These are phyloP conservation scores for Carlito syrichta DNA, from an alignment of 2,113 vertebrate species.

Conservation along the genomic window DNA sequence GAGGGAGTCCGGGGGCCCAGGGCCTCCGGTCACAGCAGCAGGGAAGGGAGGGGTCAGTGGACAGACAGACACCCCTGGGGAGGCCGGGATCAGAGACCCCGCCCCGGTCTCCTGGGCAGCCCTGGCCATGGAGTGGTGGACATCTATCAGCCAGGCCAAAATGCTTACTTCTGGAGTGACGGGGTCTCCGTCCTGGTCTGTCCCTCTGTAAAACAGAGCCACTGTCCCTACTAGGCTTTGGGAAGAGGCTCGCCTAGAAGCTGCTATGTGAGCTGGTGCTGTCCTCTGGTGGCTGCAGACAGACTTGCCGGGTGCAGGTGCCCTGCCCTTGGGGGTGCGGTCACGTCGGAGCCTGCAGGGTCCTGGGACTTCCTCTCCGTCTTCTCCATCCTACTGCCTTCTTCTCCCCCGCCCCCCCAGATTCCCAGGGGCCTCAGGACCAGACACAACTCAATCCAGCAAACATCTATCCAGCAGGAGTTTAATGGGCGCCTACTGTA, in stretches of 20 bases:
- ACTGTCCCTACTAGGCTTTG: too few relatives aligned
- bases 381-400: not conserved
- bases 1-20: not conserved
- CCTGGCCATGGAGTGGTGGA: not conserved
- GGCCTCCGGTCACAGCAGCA: not conserved
- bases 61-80: accelerated
- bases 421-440: not conserved
- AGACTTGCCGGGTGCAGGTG: not conserved
- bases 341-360: not conserved
- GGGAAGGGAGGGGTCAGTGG: too few relatives aligned
- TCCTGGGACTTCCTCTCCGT: not conserved
- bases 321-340: accelerated
- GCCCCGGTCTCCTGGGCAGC: not conserved
- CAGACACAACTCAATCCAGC: not conserved
- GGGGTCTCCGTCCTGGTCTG: not conserved
- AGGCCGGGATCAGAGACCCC: not conserved
- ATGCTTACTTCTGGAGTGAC: not conserved
- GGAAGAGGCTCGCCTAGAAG: too few relatives aligned
- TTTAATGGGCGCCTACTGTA: not conserved
- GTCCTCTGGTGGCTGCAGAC: conserved; percentile 12
- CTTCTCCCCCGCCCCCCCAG: not conserved
- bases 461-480: not conserved
- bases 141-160: not conserved
- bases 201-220: not conserved
- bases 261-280: not conserved